phyloP scores from a whole-genome alignment of 1,140 invertebrate species.

The Ridgeia piscesae region DNA sequence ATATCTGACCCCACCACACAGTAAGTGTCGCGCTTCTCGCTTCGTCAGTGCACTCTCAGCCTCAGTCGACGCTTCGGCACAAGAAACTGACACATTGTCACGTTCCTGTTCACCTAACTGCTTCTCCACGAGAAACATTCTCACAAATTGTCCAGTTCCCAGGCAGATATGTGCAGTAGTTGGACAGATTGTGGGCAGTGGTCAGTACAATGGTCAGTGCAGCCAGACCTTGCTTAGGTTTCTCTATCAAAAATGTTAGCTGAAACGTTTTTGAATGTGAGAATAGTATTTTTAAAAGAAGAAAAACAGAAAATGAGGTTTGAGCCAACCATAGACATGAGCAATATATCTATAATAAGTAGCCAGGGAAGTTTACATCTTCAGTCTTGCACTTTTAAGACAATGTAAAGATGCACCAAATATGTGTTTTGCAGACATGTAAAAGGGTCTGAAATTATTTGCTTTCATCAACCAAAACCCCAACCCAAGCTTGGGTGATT shows the following conservation, averaged over 20 bases:
- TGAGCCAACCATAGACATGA: no score
- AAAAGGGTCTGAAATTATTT: neutral
- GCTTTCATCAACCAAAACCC: neutral
- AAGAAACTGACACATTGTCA: neutral
- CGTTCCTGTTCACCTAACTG: no score
- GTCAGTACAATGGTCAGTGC: neutral
- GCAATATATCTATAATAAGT: no score
- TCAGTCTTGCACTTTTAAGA: no score
- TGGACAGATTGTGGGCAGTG: neutral
- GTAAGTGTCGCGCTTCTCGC: constrained; percentile 52
- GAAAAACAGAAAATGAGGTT: no score
- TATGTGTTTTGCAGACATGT: neutral
- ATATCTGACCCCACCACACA: constrained; percentile 64
- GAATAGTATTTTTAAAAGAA: no score
- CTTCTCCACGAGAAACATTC: neutral
- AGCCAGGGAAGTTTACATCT: no score
- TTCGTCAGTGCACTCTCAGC: no score
- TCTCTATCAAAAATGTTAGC: no score
- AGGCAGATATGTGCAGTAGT: neutral
- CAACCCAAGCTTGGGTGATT: neutral
- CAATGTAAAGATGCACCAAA: no score
- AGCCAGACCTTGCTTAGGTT: no score
- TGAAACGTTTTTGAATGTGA: no score
- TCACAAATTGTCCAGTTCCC: neutral
- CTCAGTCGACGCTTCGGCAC: neutral